Percentiles rank a stretch among this genome's conserved stretches.
These are phyloP conservation scores for Drosophila bocqueti DNA, from an alignment of 1,140 invertebrate species.

Conservation along the genomic window DNA sequence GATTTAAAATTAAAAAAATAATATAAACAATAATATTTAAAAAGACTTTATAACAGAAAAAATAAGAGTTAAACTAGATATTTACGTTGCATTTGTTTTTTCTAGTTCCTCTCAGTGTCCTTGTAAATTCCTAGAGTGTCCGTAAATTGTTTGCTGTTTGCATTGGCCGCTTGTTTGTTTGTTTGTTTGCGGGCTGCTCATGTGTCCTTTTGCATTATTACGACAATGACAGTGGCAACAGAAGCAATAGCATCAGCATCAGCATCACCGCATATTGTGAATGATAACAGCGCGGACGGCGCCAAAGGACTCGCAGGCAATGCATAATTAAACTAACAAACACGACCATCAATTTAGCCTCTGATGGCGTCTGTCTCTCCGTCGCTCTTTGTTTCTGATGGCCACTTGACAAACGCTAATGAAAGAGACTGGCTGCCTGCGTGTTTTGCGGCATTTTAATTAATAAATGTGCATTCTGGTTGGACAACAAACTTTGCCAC, in stretches of 20 bases:
- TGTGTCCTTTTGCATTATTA: slow-evolving; percentile 67
- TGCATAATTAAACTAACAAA: slow-evolving; percentile 77
- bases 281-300: slow-evolving; percentile 36
- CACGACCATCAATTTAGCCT: slow-evolving; percentile 47
- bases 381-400: slow-evolving; percentile 56
- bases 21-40: too few species aligned
- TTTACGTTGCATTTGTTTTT: background rate
- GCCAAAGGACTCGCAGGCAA: slow-evolving; percentile 30
- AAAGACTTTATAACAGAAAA: too few species aligned
- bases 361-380: background rate
- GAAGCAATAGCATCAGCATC: background rate
- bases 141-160: slow-evolving; percentile 43
- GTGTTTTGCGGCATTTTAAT: slow-evolving; percentile 75
- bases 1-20: too few species aligned
- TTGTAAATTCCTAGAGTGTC: background rate
- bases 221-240: slow-evolving; percentile 39
- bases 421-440: slow-evolving; percentile 30
- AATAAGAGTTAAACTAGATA: too few species aligned
- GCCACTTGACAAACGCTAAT: slow-evolving; percentile 64
- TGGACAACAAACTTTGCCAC: slow-evolving; percentile 29
- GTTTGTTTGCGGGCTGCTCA: slow-evolving; percentile 33
- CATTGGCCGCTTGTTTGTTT: slow-evolving; percentile 18
- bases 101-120: background rate
- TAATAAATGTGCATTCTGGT: slow-evolving; percentile 62
- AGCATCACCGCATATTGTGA: slow-evolving; percentile 45